Base-by-base conservation (phyloP, 1,140 invertebrate species). In the Scaptomyza pallida region DNA sequence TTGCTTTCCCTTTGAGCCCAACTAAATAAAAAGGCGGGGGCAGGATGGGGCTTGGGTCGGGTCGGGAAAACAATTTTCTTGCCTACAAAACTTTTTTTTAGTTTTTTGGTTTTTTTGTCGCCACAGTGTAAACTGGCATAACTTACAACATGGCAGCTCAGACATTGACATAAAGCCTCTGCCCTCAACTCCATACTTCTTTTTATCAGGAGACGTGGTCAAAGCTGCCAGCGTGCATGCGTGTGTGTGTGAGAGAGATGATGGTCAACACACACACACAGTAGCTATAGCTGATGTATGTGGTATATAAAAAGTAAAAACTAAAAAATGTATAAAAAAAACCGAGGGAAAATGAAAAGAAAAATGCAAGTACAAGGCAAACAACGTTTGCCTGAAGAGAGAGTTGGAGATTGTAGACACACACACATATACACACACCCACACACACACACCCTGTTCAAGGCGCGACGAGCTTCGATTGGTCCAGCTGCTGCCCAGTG, bases 301-400 rank as follows among this genome's bases (percentile, higher is more conserved):
- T 30, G 59, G 59, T 80, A 65, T 48, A 75, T 72, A 67, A 52
- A 72, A 51, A 79, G 47, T 61, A 61, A 68, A 85, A 69, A 75
- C 75, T 83, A 83, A 85, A 83, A 86, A 86, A 78, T 86, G 82
- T 85, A 86, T 81, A 86, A 86, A 85, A 85, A 85, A 61, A 41
- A 26, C 13, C n/a, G 10, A 55, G 60, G 50, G 55, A 55, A 55
- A 43, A 21, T 21, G 37, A 55, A 43, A 55, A 55, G 73, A 71
- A 57, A 78, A 83, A 73, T 73, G 81, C 80, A 83, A 83, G 80
- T 78, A 80, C 60, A 86, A 76, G 81, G 80, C 80, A 80, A 76
- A 76, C 72, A 37, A 52, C 59, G 40, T 73, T 64, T 60, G 26
- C 26, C 55, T 41, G 57, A 62, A 40, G 40, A 55, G 40, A 55